Evolutionary conservation across 2,888 invertebrate genomes (phyloP), one percentile per base, ranked within the genome.

Genomic region (Drosophila bunnanda): DNA sequence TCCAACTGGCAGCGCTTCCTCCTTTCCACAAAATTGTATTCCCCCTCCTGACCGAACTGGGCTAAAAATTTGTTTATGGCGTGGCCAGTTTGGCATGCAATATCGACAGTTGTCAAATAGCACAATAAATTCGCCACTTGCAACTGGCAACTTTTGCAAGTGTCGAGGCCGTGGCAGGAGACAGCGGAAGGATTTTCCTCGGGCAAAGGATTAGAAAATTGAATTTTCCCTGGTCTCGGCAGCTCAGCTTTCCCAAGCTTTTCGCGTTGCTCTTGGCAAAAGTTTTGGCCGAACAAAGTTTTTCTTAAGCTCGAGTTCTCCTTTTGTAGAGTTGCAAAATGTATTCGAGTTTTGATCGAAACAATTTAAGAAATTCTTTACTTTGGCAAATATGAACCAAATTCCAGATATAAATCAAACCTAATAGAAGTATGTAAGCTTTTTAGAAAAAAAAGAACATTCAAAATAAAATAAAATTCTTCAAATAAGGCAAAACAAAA

Each of bases 51-150:
- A 20, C 48, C 41, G n/a, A 38, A 17, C 22, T 30, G 60, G n/a
- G 39, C 69, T 68, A 58, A 36, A 73, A 80, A 77, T 80, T 86
- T 86, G 86, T 75, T 82, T 88, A 77, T 79, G 69, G 73, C 68
- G 59, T 67, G 64, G 66, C 68, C 70, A 57, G 57, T 50, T 67
- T 68, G 59, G 41, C 57, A 34, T 64, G 57, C 58, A 64, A 65
- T 62, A 76, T 65, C 59, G 70, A 56, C 66, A 73, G 62, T 79
- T 77, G 83, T 76, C 72, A 74, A 76, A 76, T 76, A 71, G 72
- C 65, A 78, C 74, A 79, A 87, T 76, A 83, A 78, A 81, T 88
- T 83, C 66, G 75, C 69, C 52, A 57, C 72, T 71, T 59, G 59
- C 78, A 75, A 68, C 64, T 57, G 54, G 20, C 38, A 71, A 66